Evolutionary conservation across 2,113 vertebrate genomes (phyloP).

Genomic region (Cyanoramphus novaezelandiae): DNA sequence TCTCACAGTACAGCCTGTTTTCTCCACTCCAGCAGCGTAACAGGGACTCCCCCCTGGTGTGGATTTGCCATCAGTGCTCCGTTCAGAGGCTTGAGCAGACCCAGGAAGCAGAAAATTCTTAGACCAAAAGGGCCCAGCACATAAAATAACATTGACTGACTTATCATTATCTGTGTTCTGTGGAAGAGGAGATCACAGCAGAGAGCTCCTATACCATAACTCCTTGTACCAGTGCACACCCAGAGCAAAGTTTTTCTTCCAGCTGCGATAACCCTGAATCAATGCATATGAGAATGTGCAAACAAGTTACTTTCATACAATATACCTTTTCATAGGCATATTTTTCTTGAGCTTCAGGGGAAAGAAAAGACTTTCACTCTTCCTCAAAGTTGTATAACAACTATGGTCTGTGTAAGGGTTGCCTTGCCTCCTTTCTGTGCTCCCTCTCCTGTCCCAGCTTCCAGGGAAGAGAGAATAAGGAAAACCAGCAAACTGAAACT

Average conservation of each 20-base stretch:
- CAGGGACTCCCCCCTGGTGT: neutral
- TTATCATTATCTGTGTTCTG: neutral
- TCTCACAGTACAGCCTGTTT: neutral
- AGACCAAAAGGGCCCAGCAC: neutral
- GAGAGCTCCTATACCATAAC: neutral
- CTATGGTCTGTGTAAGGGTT: neutral
- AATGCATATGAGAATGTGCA: neutral
- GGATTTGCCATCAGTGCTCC: neutral
- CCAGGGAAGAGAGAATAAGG: neutral
- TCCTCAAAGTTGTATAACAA: neutral
- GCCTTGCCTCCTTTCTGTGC: neutral
- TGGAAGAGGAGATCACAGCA: neutral
- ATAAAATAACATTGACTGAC: neutral
- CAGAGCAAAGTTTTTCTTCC: neutral
- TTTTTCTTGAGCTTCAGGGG: constrained; percentile 21
- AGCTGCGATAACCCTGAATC: neutral
- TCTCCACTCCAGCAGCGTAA: neutral
- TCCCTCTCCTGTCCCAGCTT: neutral
- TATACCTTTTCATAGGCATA: constrained; percentile 34
- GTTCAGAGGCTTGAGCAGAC: neutral
- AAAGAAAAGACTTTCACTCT: neutral
- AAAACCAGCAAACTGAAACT: constrained; percentile 3
- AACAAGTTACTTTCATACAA: constrained; percentile 28
- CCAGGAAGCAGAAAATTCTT: neutral
- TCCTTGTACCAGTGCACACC: neutral